phyloP scores from a whole-genome alignment of 2,888 invertebrate genomes.

The Xanthia icteritia region DNA sequence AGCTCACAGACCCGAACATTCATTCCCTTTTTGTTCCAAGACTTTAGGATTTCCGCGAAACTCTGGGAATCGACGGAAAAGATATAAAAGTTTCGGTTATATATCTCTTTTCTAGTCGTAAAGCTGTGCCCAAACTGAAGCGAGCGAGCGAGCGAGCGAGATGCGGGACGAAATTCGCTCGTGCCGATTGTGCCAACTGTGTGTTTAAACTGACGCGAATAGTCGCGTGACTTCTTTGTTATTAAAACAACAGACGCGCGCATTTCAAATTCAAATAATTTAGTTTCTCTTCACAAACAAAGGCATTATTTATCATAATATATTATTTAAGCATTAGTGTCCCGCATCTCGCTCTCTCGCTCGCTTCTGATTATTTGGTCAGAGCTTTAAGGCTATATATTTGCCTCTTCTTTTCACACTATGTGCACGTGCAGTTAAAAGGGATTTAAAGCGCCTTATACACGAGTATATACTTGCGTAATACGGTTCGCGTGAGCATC shows the following conservation, averaged over 20 bases:
- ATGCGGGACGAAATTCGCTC: background rate
- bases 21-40: constrained; percentile 60
- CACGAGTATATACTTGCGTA: too few relatives aligned
- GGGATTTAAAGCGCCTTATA: background rate
- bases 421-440: background rate
- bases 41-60: constrained; percentile 51
- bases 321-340: background rate
- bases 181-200: background rate
- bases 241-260: background rate
- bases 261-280: background rate
- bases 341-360: background rate
- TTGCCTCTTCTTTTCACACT: background rate
- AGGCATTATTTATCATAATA: too few relatives aligned
- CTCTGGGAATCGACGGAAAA: constrained; percentile 49
- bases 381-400: background rate
- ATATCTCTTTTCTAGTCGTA: constrained; percentile 34
- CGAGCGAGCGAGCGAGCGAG: background rate
- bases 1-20: constrained; percentile 51
- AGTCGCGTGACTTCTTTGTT: background rate
- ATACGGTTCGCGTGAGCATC: too few relatives aligned
- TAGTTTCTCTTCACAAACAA: background rate
- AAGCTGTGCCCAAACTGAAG: background rate
- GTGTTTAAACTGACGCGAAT: background rate
- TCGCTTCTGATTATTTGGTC: background rate
- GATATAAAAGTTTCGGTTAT: constrained; percentile 53